phyloP scores from a whole-genome alignment of 2,888 invertebrate genomes.

The Clusia tigrina region DNA sequence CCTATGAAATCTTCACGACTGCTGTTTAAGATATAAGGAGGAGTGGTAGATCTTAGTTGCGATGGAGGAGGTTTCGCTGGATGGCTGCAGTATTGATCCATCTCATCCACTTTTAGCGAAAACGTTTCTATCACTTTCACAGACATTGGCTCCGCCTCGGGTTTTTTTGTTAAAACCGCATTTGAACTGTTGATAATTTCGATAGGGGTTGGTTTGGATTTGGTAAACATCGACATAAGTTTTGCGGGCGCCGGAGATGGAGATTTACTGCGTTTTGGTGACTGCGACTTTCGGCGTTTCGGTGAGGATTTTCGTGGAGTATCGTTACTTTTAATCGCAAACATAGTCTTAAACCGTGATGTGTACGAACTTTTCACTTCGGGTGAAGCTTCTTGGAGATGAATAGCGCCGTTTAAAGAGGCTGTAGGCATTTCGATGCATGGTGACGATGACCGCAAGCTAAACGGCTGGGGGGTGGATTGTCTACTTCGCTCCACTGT shows the following conservation, averaged over 20 bases:
- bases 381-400: slow-evolving; percentile 39
- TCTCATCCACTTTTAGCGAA: slow-evolving; percentile 62
- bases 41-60: slow-evolving; percentile 21
- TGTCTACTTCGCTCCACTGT: slow-evolving; percentile 47
- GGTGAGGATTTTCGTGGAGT: slow-evolving; percentile 31
- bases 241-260: slow-evolving; percentile 43
- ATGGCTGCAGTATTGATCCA: slow-evolving; percentile 58
- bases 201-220: slow-evolving; percentile 46
- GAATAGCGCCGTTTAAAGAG: slow-evolving; percentile 31
- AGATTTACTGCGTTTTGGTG: slow-evolving; percentile 39
- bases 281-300: slow-evolving; percentile 17
- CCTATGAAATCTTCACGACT: slow-evolving; percentile 54
- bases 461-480: neutral
- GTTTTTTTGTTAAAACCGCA: slow-evolving; percentile 42
- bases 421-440: slow-evolving; percentile 24
- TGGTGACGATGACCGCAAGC: slow-evolving; percentile 11
- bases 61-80: slow-evolving; percentile 45
- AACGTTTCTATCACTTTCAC: slow-evolving; percentile 61
- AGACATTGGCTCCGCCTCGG: slow-evolving; percentile 51
- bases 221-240: slow-evolving; percentile 48
- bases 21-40: slow-evolving; percentile 46
- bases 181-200: slow-evolving; percentile 47
- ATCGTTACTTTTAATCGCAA: slow-evolving; percentile 43
- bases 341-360: slow-evolving; percentile 57
- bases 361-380: slow-evolving; percentile 56